Conservation (phyloP, 2,113 vertebrate species). For the Felis chaus region DNA sequence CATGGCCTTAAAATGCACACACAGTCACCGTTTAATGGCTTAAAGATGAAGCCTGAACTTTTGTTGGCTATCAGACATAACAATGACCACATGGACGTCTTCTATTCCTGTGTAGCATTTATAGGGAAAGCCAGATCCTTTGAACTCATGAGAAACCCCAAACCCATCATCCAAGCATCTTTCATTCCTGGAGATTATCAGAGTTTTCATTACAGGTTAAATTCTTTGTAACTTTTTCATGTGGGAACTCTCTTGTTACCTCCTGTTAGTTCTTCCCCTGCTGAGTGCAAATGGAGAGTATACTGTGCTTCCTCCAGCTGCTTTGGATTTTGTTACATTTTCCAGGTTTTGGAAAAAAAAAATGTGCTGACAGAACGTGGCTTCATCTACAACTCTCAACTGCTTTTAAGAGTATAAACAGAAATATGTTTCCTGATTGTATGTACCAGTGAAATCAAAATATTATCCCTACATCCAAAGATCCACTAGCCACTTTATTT, state of each 20-base stretch:
- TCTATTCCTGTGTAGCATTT: constrained; percentile 20
- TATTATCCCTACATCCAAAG: background rate
- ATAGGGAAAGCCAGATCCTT: constrained; percentile 60
- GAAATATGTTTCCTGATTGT: constrained; percentile 57
- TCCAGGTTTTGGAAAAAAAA: constrained; percentile 26
- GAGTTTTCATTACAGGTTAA: constrained; percentile 77
- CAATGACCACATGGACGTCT: constrained; percentile 60
- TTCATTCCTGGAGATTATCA: constrained; percentile 76
- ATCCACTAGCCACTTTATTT: constrained; percentile 59
- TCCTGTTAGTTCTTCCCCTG: background rate
- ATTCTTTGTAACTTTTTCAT: constrained; percentile 53
- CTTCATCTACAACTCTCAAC: constrained; percentile 57
- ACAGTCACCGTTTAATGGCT: constrained; percentile 29
- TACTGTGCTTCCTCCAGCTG: constrained; percentile 56
- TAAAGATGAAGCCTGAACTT: constrained; percentile 64
- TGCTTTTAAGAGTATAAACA: constrained; percentile 52
- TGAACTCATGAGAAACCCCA: constrained; percentile 67
- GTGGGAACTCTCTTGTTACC: constrained; percentile 36
- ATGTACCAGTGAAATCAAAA: constrained; percentile 50
- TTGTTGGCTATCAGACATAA: constrained; percentile 62
- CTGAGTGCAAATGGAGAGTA: constrained; percentile 54
- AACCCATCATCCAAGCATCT: constrained; percentile 61
- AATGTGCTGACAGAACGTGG: constrained; percentile 77
- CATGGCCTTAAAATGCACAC: background rate
- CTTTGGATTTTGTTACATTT: constrained; percentile 66